A percentile compares a stretch with the other conserved stretches of the same genome.
These are phyloP conservation scores for Troides helena DNA, from an alignment of 2,888 invertebrate species.

Conservation along the genomic window DNA sequence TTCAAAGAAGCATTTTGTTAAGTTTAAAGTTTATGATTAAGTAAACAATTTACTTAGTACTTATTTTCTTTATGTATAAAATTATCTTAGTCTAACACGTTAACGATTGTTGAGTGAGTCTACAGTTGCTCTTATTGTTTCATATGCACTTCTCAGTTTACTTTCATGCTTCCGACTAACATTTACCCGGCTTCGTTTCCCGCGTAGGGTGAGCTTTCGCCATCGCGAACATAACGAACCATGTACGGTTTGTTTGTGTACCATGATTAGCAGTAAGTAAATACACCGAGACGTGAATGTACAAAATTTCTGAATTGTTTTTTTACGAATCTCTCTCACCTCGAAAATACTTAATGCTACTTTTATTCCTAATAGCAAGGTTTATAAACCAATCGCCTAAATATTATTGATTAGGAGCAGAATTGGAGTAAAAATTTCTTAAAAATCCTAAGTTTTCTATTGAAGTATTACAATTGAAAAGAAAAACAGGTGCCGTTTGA, in stretches of 20 bases:
- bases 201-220: not conserved
- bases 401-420: no score
- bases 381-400: no score
- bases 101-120: not conserved
- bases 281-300: not conserved
- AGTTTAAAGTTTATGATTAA: no score
- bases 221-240: slow-evolving; percentile 21
- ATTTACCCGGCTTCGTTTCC: not conserved
- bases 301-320: not conserved
- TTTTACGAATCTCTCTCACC: not conserved
- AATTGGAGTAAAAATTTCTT: no score
- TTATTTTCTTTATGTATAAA: no score
- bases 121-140: not conserved
- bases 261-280: slow-evolving; percentile 17
- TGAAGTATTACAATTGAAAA: not conserved
- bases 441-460: not conserved
- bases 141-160: not conserved
- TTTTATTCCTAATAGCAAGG: no score
- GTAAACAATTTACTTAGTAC: no score
- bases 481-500: not conserved
- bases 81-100: no score
- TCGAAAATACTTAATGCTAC: no score
- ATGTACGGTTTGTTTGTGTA: slow-evolving; percentile 14
- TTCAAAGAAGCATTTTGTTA: no score
- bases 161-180: not conserved